Conservation (phyloP, 2,797 vertebrate species). For the Mus minutoides region DNA sequence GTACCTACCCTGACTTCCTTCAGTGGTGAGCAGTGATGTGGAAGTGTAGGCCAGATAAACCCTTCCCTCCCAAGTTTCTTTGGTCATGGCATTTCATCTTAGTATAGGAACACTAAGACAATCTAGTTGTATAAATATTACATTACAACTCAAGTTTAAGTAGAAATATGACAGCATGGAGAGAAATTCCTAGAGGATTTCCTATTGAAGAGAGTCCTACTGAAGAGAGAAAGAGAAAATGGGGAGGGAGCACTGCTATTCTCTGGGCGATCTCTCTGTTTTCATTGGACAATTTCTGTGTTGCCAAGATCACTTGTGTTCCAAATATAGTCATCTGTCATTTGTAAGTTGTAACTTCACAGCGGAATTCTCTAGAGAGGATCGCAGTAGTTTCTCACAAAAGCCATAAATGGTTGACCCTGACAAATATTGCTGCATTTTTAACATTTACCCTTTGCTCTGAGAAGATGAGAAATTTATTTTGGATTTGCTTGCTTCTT, state of each 20-base stretch:
- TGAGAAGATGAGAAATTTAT: background rate
- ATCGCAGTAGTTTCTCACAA: background rate
- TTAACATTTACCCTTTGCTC: background rate
- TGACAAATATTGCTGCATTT: background rate
- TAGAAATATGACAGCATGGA: conserved; percentile 32
- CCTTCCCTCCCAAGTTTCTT: background rate
- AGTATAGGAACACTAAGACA: background rate
- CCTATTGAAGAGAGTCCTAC: background rate
- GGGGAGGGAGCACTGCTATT: background rate
- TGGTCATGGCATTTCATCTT: background rate
- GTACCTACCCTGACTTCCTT: too few relatives aligned
- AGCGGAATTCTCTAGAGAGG: conserved; percentile 8
- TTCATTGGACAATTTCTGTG: background rate
- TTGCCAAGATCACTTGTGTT: background rate
- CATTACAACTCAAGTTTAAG: conserved; percentile 43
- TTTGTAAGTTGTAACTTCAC: background rate
- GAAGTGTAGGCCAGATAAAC: background rate
- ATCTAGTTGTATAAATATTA: conserved; percentile 39
- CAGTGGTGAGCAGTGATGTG: background rate
- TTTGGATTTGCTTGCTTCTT: background rate
- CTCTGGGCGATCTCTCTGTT: background rate
- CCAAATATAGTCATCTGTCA: background rate
- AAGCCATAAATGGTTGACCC: background rate
- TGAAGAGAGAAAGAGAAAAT: background rate
- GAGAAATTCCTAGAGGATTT: background rate